A percentile compares a stretch with the other conserved stretches of the same genome.
phyloP scores from a whole-genome alignment of 2,888 invertebrate species.

The Brachyptera risi region DNA sequence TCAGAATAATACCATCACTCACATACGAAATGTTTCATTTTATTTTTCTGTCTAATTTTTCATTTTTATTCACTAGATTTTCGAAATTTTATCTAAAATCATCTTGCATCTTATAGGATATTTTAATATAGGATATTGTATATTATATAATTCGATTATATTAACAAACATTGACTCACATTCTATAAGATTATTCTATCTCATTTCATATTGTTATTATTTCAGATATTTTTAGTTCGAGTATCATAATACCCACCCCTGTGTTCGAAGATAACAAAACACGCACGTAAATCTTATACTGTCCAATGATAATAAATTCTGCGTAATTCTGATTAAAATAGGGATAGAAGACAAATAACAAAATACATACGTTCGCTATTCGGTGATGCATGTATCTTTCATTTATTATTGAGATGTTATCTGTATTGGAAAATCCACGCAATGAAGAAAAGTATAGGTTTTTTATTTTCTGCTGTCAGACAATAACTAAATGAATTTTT shows the following conservation, averaged over 20 bases:
- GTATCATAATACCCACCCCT: neutral
- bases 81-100: too few species aligned
- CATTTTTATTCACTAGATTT: too few species aligned
- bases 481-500: conserved; percentile 3
- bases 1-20: too few species aligned
- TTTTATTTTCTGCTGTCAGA: conserved; percentile 1
- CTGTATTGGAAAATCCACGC: neutral
- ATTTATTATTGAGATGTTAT: neutral
- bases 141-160: too few species aligned
- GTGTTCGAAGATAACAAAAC: neutral
- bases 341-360: neutral
- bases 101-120: too few species aligned
- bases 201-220: too few species aligned
- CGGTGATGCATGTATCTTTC: neutral
- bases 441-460: too few species aligned
- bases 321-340: conserved; percentile 6
- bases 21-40: too few species aligned
- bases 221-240: neutral
- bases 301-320: conserved; percentile 13
- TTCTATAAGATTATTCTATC: too few species aligned
- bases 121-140: too few species aligned
- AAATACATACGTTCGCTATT: neutral
- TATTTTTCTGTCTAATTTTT: too few species aligned
- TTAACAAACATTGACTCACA: too few species aligned
- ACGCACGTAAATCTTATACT: neutral